phyloP scores from a whole-genome alignment of 2,797 vertebrate genomes.

The Meda fulgida region DNA sequence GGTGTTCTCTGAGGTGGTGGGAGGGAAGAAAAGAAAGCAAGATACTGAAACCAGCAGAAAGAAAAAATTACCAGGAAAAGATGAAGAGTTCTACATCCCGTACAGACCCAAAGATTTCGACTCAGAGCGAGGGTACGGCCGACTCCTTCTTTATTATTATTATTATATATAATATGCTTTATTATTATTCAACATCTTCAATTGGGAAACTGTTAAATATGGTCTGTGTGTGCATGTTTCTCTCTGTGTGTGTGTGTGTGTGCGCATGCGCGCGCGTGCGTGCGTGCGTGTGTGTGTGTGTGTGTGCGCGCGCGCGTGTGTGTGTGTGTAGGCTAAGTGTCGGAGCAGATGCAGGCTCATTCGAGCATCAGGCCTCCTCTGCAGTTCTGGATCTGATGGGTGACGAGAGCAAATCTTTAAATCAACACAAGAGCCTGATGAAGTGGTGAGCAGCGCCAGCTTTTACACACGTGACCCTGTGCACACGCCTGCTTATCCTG shows the following conservation, averaged over 20 bases:
- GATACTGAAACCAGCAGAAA: conserved; percentile 49
- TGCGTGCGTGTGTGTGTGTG: not conserved
- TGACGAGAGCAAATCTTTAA: conserved; percentile 83
- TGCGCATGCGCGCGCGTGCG: no score
- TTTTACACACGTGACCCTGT: not conserved
- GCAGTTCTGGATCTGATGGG: conserved; percentile 95
- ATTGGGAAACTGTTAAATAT: not conserved
- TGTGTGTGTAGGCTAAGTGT: conserved; percentile 82
- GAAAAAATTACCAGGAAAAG: conserved; percentile 66
- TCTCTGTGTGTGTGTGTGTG: conserved; percentile 21
- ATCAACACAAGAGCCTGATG: conserved; percentile 83
- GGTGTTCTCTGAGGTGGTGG: conserved; percentile 82
- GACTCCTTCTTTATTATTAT: no score
- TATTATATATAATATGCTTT: no score
- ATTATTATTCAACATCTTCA: not conserved
- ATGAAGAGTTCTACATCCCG: conserved; percentile 88
- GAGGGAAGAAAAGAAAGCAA: conserved; percentile 76
- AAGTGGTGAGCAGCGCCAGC: conserved; percentile 85
- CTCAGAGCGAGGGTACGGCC: conserved; percentile 88
- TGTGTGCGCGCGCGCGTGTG: not conserved
- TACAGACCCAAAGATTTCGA: conserved; percentile 94
- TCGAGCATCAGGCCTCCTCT: conserved; percentile 89
- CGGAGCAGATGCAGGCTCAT: conserved; percentile 74
- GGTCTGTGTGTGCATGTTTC: not conserved
- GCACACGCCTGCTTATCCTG: not conserved